Evolutionary conservation across 2,113 vertebrate genomes (phyloP).

Genomic region (Dasypus novemcinctus): DNA sequence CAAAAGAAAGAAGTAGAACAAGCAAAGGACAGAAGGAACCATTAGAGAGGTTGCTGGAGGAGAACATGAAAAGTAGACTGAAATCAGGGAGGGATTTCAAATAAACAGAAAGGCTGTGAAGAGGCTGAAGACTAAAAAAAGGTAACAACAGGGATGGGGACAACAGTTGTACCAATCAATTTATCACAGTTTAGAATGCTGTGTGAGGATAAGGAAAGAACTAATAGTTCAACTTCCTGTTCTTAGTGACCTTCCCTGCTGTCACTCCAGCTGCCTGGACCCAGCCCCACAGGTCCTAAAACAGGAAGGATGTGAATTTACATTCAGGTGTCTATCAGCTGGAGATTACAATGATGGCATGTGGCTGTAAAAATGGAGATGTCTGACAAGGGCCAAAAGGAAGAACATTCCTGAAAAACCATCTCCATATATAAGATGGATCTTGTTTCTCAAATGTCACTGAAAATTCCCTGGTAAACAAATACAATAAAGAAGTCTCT

Average conservation of each 20-base stretch:
- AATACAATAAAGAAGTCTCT: not conserved
- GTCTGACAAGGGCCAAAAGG: constrained; percentile 29
- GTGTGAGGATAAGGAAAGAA: not conserved
- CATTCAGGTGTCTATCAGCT: constrained; percentile 55
- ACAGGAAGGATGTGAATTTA: constrained; percentile 63
- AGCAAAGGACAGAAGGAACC: not conserved
- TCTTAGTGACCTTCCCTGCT: constrained; percentile 29
- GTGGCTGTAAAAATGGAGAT: constrained; percentile 59
- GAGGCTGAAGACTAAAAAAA: not conserved
- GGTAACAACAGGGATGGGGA: not conserved
- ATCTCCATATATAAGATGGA: constrained; percentile 32
- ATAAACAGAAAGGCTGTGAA: not conserved
- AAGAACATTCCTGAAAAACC: constrained; percentile 48
- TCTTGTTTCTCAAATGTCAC: constrained; percentile 42
- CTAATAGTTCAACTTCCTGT: not conserved
- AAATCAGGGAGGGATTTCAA: not conserved
- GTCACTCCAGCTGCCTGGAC: constrained; percentile 15
- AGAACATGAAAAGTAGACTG: not conserved
- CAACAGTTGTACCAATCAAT: not conserved
- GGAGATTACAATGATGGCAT: constrained; percentile 66
- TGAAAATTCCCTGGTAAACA: constrained; percentile 44
- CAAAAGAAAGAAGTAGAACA: not conserved
- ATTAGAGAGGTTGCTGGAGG: not conserved
- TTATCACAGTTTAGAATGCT: not conserved
- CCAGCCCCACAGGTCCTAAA: constrained; percentile 34